A percentile compares a stretch with the other conserved stretches of the same genome.
phyloP scores from a whole-genome alignment of 2,888 invertebrate genomes.

The Thalpophila matura region DNA sequence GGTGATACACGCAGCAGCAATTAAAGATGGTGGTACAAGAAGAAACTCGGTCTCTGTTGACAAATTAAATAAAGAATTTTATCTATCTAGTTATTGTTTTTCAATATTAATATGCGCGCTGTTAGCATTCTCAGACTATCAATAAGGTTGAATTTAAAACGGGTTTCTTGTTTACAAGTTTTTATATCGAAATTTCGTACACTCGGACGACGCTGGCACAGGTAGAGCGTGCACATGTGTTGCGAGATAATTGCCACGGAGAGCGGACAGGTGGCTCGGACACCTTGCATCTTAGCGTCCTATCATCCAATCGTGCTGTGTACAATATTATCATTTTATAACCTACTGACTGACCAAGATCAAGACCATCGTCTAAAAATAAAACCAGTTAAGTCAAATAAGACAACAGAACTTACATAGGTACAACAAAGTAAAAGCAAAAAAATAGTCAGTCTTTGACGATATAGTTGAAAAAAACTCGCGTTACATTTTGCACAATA shows the following conservation, averaged over 20 bases:
- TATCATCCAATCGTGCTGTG: constrained; percentile 57
- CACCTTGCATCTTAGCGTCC: constrained; percentile 85
- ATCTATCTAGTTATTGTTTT: constrained; percentile 1
- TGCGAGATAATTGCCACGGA: constrained; percentile 84
- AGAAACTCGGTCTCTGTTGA: constrained; percentile 93
- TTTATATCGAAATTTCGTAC: constrained; percentile 63
- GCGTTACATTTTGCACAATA: constrained; percentile 89
- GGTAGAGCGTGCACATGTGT: constrained; percentile 87
- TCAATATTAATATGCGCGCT: constrained; percentile 7
- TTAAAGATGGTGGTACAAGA: constrained; percentile 93
- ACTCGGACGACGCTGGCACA: constrained; percentile 70
- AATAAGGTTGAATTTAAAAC: constrained; percentile 56
- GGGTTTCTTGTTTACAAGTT: constrained; percentile 72
- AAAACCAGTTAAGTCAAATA: constrained; percentile 27
- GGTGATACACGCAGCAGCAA: constrained; percentile 93
- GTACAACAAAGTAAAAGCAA: constrained; percentile 20
- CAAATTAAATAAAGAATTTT: constrained; percentile 63
- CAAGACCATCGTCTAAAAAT: constrained; percentile 26
- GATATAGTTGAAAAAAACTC: constrained; percentile 73
- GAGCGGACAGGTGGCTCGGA: constrained; percentile 84
- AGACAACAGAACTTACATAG: constrained; percentile 28
- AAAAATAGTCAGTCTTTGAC: constrained; percentile 61
- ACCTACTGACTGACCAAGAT: constrained; percentile 38
- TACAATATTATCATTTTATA: constrained; percentile 46
- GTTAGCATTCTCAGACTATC: constrained; percentile 29